Evolutionary conservation across 1,140 invertebrate species (phyloP), one percentile per base, ranked within the genome.

Genomic region (Plectrocnemia conspersa): DNA sequence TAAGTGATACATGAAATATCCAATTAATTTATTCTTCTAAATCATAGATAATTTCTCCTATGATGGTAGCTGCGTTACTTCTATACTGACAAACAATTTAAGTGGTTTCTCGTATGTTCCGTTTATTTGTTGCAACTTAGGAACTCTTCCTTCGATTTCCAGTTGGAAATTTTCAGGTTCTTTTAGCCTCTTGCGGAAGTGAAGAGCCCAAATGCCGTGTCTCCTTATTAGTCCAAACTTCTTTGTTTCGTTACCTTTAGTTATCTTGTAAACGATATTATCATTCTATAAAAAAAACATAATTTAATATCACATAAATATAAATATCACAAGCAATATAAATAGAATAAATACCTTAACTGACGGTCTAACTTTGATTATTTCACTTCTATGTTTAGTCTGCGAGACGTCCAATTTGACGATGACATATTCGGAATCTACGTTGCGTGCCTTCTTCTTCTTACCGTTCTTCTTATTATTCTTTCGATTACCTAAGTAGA

Each of bases 181-280:
- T 60, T 79, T 78, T 1, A 84, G 64, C 41, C 80, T 73, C 49
- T 71, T 71, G 22, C 69, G 72, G 69, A 85, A 85, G 62, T 84
- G 82, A 2, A 86, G 64, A 1, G 77, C 74, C 74, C 79, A 82
- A 1, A 86, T 71, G 11, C 80, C 82, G 50, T 80, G 75, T 41
- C 79, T 79, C 47, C 79, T 74, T n/a, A 77, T 67, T 58, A 88
- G 74, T 55, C 84, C 78, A 64, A 88, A 86, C 19, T 79, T 69
- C n/a, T 76, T 74, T 1, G 75, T 68, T 46, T 85, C 78, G 65
- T 86, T 85, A 32, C 85, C 84, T 40, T 73, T 73, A 0, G 74
- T 70, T 27, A 89, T 85, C 27, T 65, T 70, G 65, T 88, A 89
- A 23, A 78, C 73, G 61, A 85, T 79, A 46, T 82, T 78, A 48